Conservation (phyloP, 2,113 vertebrate genomes). For the Nesogale talazaci region DNA sequence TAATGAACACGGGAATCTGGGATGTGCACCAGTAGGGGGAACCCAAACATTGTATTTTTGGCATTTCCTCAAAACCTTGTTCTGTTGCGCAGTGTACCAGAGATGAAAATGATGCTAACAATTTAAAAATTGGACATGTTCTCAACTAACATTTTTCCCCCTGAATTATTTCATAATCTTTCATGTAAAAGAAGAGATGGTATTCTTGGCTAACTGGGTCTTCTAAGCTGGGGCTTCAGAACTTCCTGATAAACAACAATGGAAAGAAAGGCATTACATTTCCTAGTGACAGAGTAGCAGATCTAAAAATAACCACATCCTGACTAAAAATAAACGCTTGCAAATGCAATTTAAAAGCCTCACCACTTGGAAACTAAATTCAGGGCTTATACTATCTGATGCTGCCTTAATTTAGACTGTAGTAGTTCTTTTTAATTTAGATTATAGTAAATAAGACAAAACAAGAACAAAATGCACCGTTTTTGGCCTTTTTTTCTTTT, state of each 20-base stretch:
- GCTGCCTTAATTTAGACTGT: slow-evolving; percentile 60
- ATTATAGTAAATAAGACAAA: slow-evolving; percentile 64
- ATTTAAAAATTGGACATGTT: slow-evolving; percentile 53
- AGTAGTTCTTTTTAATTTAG: slow-evolving; percentile 62
- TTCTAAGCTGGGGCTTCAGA: slow-evolving; percentile 33
- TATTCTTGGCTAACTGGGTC: slow-evolving; percentile 50
- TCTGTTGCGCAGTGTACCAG: not conserved
- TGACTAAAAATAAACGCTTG: slow-evolving; percentile 79
- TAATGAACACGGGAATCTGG: not conserved
- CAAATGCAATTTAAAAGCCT: slow-evolving; percentile 71
- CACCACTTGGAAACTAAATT: slow-evolving; percentile 66
- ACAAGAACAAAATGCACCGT: too few relatives aligned
- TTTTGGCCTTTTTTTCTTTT: slow-evolving; percentile 49
- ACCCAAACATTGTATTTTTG: slow-evolving; percentile 80
- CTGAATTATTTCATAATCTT: slow-evolving; percentile 42
- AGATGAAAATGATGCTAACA: slow-evolving; percentile 50
- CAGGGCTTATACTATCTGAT: slow-evolving; percentile 59
- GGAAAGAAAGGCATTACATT: slow-evolving; percentile 78
- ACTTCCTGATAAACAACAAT: slow-evolving; percentile 78
- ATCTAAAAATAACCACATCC: slow-evolving; percentile 79
- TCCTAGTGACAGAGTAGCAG: slow-evolving; percentile 76
- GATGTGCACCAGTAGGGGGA: slow-evolving; percentile 84
- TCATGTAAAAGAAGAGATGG: slow-evolving; percentile 32
- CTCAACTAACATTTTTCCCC: slow-evolving; percentile 41
- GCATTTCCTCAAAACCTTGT: not conserved